Evolutionary conservation across 2,888 invertebrate genomes (phyloP), one percentile per base, ranked within the genome.

Genomic region (Chorisops tibialis): DNA sequence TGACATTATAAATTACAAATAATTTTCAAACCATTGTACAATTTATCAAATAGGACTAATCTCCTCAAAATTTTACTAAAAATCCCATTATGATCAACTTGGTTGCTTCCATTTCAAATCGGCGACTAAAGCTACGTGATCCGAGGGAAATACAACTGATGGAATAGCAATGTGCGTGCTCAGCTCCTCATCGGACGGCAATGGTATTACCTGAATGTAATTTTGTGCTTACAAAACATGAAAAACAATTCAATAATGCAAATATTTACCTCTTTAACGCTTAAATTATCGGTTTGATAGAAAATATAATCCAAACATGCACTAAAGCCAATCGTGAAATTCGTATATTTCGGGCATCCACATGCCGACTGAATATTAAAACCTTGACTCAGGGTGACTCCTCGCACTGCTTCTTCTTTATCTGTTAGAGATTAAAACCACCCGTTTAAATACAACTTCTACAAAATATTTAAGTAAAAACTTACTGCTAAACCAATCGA

Each of bases 231-330:
- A n/a, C n/a, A n/a, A n/a, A n/a, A n/a, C 21, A n/a, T 9, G 12
- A 3, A 63, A 51, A 51, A 14, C 52, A 41, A 16, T 63, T 14
- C 37, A 63, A n/a, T n/a, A n/a, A n/a, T n/a, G n/a, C n/a, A n/a
- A n/a, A n/a, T n/a, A 63, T 63, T 67, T 73, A 89, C 86, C 80
- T 88, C 85, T 47, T 82, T 77, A 1, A 92, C 84, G 68, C 78
- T 72, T 14, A 91, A 76, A 59, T 81, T 79, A 61, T 83, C 79
- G 64, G 79, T 83, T 69, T 93, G 88, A 72, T 89, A 90, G 77
- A 87, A 95, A 70, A 97, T 95, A 72, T 96, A 96, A 79, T 97
- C 97, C 61, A 97, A 80, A 67, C 94, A 94, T 50, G 87, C 95
- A 11, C 87, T 83, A 79, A 95, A 96, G 0, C 83, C 85, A 1